These are phyloP conservation scores for Mastomys coucha DNA, from an alignment of 2,113 vertebrate species.

Conservation along the genomic window DNA sequence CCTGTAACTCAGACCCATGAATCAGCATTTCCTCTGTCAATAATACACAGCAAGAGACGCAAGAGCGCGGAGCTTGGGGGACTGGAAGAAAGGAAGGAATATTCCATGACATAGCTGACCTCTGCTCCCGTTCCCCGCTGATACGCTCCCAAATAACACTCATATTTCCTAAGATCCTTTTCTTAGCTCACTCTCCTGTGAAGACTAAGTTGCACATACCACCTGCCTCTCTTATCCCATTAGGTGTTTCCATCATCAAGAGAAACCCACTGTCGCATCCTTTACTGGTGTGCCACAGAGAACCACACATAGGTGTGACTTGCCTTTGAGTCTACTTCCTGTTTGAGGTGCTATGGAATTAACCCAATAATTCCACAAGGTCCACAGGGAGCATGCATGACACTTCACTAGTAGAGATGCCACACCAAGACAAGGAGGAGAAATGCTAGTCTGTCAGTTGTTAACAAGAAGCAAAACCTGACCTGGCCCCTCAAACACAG, in stretches of 20 bases:
- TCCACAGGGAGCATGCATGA: not conserved
- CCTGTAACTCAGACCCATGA: constrained; percentile 86
- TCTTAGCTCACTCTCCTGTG: not conserved
- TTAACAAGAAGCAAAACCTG: not conserved
- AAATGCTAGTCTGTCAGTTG: not conserved
- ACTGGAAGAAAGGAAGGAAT: constrained; percentile 79
- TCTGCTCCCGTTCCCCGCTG: constrained; percentile 61
- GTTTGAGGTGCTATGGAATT: not conserved
- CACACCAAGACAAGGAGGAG: not conserved
- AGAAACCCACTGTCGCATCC: not conserved
- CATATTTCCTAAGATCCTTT: constrained; percentile 59
- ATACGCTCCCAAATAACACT: constrained; percentile 71
- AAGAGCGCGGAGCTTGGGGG: constrained; percentile 36
- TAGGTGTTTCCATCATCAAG: not conserved
- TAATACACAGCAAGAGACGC: constrained; percentile 82
- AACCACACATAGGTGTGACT: not conserved
- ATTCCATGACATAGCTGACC: constrained; percentile 79
- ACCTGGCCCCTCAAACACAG: not conserved
- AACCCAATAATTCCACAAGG: not conserved
- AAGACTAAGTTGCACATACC: not conserved
- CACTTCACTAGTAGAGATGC: not conserved
- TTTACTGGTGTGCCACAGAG: not conserved
- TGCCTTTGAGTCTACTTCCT: not conserved
- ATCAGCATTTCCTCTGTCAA: constrained; percentile 86
- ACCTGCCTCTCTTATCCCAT: not conserved